These are phyloP conservation scores for Tadarida brasiliensis DNA, from an alignment of 2,797 vertebrate species.

Conservation along the genomic window DNA sequence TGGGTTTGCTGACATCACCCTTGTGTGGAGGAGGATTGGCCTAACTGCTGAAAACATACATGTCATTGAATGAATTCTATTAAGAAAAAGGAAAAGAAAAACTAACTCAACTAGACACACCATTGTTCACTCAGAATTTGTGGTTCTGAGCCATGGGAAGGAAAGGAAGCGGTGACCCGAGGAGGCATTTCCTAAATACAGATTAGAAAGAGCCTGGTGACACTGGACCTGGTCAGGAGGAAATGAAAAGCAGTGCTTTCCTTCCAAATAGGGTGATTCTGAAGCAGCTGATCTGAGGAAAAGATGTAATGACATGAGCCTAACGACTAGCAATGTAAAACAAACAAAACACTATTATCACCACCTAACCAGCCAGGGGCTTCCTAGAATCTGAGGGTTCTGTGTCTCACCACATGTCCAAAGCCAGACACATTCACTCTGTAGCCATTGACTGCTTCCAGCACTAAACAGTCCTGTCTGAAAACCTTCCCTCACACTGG, in stretches of 20 bases:
- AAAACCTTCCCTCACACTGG: slow-evolving; percentile 46
- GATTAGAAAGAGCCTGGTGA: slow-evolving; percentile 63
- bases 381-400: not conserved
- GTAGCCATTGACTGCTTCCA: not conserved
- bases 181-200: slow-evolving; percentile 78
- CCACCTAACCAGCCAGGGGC: not conserved
- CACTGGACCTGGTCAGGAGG: slow-evolving; percentile 53
- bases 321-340: not conserved
- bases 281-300: slow-evolving; percentile 46
- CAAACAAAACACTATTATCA: not conserved
- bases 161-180: slow-evolving; percentile 79
- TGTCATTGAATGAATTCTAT: slow-evolving; percentile 74
- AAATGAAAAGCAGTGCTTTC: not conserved
- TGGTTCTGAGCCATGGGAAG: slow-evolving; percentile 58
- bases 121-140: slow-evolving; percentile 70
- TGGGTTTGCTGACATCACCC: slow-evolving; percentile 85
- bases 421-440: not conserved
- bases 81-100: slow-evolving; percentile 73
- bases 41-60: slow-evolving; percentile 70
- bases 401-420: not conserved
- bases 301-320: slow-evolving; percentile 17
- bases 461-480: not conserved
- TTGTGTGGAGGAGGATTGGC: slow-evolving; percentile 81
- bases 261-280: slow-evolving; percentile 7
- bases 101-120: slow-evolving; percentile 11